A percentile compares a stretch with the other conserved stretches of the same genome.
These are phyloP conservation scores for Chunga burmeisteri DNA, from an alignment of 2,113 vertebrate species.

Conservation along the genomic window DNA sequence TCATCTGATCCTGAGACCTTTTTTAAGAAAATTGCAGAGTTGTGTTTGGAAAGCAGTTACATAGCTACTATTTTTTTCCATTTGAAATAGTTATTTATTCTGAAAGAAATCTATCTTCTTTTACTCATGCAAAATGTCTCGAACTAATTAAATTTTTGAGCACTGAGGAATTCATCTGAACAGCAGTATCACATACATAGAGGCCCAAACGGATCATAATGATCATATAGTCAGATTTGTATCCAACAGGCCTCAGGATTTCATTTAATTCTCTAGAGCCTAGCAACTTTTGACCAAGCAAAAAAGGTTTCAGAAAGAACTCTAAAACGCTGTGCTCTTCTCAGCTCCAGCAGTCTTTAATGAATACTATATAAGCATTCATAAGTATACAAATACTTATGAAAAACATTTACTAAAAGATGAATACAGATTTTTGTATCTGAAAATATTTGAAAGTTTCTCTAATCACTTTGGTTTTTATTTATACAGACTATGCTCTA, in stretches of 20 bases:
- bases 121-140: neutral
- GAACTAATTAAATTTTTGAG: neutral
- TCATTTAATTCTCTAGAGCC: neutral
- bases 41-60: neutral
- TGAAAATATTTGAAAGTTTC: neutral
- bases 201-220: neutral
- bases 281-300: neutral
- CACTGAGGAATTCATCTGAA: neutral
- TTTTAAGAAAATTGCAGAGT: neutral
- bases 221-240: neutral
- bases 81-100: neutral
- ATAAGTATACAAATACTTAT: neutral
- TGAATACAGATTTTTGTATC: neutral
- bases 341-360: neutral
- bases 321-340: neutral
- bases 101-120: neutral
- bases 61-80: neutral
- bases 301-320: neutral
- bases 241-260: neutral
- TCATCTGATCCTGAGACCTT: neutral
- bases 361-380: neutral
- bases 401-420: neutral
- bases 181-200: neutral
- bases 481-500: neutral
- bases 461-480: neutral